These are phyloP conservation scores for Osedax fenrisi DNA, from an alignment of 2,888 invertebrate genomes.

Conservation along the genomic window DNA sequence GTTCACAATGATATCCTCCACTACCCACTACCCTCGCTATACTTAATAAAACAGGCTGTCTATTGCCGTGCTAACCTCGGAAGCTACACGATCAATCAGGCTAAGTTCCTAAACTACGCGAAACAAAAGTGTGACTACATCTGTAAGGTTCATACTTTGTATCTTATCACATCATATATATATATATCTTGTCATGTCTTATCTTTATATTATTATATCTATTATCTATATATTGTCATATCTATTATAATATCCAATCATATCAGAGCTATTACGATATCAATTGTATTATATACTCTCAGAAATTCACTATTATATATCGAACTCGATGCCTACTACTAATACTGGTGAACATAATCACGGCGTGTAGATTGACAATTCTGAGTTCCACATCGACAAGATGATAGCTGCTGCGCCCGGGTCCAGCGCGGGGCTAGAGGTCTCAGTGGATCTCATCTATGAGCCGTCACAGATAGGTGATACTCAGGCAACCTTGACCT, in stretches of 20 bases:
- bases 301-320: too few relatives aligned
- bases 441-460: conserved; percentile 48
- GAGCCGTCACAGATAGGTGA: conserved; percentile 50
- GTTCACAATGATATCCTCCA: too few relatives aligned
- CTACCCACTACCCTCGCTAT: too few relatives aligned
- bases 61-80: conserved; percentile 49
- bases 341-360: too few relatives aligned
- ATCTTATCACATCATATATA: too few relatives aligned
- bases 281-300: too few relatives aligned
- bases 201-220: too few relatives aligned
- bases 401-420: conserved; percentile 50
- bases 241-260: too few relatives aligned
- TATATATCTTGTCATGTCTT: too few relatives aligned
- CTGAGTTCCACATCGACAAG: conserved; percentile 50
- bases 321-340: too few relatives aligned
- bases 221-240: too few relatives aligned
- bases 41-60: conserved; percentile 40
- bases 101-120: conserved; percentile 50
- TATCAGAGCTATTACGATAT: too few relatives aligned
- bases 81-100: conserved; percentile 42
- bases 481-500: conserved; percentile 42
- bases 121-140: conserved; percentile 50
- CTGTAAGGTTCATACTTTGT: conserved; percentile 50
- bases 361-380: conserved; percentile 44
- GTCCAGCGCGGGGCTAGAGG: conserved; percentile 48